Conservation (phyloP, 2,888 invertebrate genomes). For the Brenthis daphne region DNA sequence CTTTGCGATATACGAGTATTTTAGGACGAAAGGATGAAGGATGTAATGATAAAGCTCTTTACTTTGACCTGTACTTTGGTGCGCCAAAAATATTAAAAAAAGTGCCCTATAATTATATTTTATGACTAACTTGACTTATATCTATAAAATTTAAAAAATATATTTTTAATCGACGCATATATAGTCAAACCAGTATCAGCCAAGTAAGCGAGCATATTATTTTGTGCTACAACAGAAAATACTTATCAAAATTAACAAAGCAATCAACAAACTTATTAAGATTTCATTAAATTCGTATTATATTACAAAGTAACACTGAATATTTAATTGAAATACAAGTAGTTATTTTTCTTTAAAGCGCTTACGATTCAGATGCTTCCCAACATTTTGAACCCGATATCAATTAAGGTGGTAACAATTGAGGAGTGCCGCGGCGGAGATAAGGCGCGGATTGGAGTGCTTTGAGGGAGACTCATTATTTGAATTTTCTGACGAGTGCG, state of each 20-base stretch:
- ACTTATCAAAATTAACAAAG: not conserved
- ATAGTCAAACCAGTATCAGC: no score
- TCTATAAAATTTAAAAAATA: no score
- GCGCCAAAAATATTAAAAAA: no score
- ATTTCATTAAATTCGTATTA: not conserved
- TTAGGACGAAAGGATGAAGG: no score
- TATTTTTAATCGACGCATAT: no score
- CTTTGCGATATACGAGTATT: no score
- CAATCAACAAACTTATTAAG: not conserved
- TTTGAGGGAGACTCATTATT: conserved; percentile 64
- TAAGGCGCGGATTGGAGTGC: conserved; percentile 67
- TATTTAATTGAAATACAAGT: not conserved
- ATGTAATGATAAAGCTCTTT: no score
- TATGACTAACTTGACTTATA: no score
- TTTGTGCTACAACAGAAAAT: not conserved
- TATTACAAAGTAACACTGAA: no score
- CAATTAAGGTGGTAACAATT: conserved; percentile 36
- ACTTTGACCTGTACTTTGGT: no score
- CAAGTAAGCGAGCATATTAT: no score
- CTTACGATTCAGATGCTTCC: conserved; percentile 9
- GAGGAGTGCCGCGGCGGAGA: conserved; percentile 69
- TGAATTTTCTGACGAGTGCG: conserved; percentile 76
- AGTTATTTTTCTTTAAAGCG: not conserved
- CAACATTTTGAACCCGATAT: conserved; percentile 27
- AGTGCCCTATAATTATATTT: no score